A percentile compares a stretch with the other conserved stretches of the same genome.
Evolutionary conservation across 2,888 invertebrate species (phyloP).

Genomic region (Cremastinae sp.): DNA sequence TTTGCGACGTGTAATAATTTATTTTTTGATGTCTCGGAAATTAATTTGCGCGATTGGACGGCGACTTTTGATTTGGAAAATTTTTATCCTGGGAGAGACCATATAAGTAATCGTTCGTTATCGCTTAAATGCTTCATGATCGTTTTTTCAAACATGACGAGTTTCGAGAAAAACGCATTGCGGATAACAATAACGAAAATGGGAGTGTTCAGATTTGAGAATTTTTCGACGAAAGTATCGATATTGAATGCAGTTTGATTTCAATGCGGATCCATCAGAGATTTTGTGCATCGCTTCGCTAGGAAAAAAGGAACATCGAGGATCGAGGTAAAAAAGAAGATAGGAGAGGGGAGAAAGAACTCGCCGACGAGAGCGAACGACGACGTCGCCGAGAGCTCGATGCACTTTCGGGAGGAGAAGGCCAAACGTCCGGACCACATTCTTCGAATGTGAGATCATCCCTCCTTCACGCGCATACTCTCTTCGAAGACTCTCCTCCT

Average conservation of each 20-base stretch:
- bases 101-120: too few species aligned
- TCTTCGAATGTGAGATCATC: slow-evolving; percentile 77
- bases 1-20: not conserved
- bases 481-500: slow-evolving; percentile 60
- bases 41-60: too few species aligned
- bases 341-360: slow-evolving; percentile 32
- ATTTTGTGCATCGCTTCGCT: slow-evolving; percentile 9
- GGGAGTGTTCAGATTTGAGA: not conserved
- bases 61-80: too few species aligned
- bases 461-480: slow-evolving; percentile 45
- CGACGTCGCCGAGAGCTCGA: slow-evolving; percentile 72
- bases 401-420: slow-evolving; percentile 74
- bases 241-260: slow-evolving; percentile 24
- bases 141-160: too few species aligned
- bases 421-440: slow-evolving; percentile 75
- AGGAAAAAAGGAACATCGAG: slow-evolving; percentile 1
- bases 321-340: slow-evolving; percentile 19
- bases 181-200: too few species aligned
- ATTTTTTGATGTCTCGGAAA: too few species aligned
- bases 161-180: too few species aligned
- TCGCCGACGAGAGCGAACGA: slow-evolving; percentile 63
- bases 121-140: too few species aligned
- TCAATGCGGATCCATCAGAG: slow-evolving; percentile 19
- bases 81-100: too few species aligned
- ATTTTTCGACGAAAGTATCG: not conserved